Evolutionary conservation across 2,888 invertebrate genomes (phyloP), one percentile per base, ranked within the genome.

Genomic region (Cloeon dipterum): DNA sequence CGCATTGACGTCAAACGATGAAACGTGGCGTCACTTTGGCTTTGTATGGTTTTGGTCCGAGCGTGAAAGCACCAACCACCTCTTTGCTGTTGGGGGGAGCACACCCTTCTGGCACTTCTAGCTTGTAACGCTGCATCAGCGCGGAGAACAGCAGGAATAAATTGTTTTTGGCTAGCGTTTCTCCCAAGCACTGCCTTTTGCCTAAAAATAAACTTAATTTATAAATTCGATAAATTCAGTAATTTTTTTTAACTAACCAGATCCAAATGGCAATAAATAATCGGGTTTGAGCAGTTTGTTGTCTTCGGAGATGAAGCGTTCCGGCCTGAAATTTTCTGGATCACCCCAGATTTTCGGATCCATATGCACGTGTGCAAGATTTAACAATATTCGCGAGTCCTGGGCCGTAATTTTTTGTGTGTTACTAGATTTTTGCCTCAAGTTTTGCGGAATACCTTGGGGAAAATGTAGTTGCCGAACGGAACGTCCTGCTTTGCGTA

Each of bases 161-260:
- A 42, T 68, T 67, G 1, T 63, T 61, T 40, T 61, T 61, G 1
- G 74, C 74, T 41, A 75, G 49, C 1, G 62, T 53, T 50, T 74
- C 71, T 1, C 73, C 75, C 1, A 71, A 56, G 46, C 75, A 75
- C 40, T 70, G 62, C 46, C 74, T 57, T 45, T 60, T 62, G 3
- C 74, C 74, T 64, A 57, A 38, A 33, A 36, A 32, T 10, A 8
- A 23, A 14, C n/a, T 23, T 32, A 17, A 25, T 20, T 39, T 19
- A 21, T 13, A 21, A 10, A 14, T 32, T n/a, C 19, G 11, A 14
- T 16, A 21, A 11, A 18, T 16, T n/a, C n/a, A 16, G 17, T 26
- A n/a, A 10, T 10, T 25, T 11, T 11, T 3, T 23, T 20, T 26
- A 11, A 29, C 47, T 52, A 52, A 70, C 74, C 74, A 45, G 68